phyloP scores from a whole-genome alignment of 2,888 invertebrate species.

The Diadegma fenestrale region DNA sequence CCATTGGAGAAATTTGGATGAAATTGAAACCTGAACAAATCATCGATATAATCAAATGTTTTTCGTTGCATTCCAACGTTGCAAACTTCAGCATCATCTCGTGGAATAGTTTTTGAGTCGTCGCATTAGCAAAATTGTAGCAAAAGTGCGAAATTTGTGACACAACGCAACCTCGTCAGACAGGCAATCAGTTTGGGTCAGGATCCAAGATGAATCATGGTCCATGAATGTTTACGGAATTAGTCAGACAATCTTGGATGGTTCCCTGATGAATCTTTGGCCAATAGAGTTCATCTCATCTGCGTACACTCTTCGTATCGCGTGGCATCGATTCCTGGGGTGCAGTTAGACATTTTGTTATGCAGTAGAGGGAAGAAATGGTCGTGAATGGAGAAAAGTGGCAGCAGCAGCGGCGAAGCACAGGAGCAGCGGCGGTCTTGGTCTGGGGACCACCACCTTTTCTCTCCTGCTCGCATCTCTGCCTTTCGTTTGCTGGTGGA shows the following conservation, averaged over 20 bases:
- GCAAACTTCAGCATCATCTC: no score
- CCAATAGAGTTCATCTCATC: neutral
- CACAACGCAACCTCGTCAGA: neutral
- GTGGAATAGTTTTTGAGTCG: neutral
- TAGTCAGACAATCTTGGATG: neutral
- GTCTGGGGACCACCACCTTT: constrained; percentile 76
- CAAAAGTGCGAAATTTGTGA: neutral
- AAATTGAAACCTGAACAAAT: no score
- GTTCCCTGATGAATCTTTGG: neutral
- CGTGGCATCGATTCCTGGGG: constrained; percentile 14
- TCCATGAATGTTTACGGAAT: neutral
- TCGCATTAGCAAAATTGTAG: neutral
- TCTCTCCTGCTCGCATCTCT: constrained; percentile 57
- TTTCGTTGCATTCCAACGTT: no score
- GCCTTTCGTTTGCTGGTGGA: constrained; percentile 72
- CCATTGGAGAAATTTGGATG: no score
- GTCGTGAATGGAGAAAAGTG: constrained; percentile 43
- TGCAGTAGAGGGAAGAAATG: constrained; percentile 14
- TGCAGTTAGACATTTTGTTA: neutral
- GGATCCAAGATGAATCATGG: neutral
- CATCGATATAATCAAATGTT: no score
- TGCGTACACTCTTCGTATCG: neutral
- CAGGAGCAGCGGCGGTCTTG: constrained; percentile 53
- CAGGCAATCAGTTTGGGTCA: neutral
- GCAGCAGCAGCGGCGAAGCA: constrained; percentile 31